Percentiles rank a stretch among this genome's conserved stretches.
These are phyloP conservation scores for Macroglossus sobrinus DNA, from an alignment of 2,113 vertebrate genomes.

Conservation along the genomic window DNA sequence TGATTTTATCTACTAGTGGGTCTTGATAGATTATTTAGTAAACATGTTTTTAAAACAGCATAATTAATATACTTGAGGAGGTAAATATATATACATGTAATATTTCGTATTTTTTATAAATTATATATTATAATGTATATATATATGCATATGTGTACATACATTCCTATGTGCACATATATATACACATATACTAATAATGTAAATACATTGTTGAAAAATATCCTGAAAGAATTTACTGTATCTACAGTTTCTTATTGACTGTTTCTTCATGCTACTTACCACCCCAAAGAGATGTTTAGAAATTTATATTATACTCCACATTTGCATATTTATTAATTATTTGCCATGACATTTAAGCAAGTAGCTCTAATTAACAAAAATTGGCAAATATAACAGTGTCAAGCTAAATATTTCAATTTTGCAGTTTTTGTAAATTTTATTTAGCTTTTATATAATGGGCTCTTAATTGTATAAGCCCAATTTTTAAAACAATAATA, in stretches of 20 bases:
- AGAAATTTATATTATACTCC: background rate
- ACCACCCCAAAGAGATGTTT: background rate
- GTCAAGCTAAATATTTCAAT: background rate
- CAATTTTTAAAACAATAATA: slow-evolving; percentile 21
- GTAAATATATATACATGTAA: background rate
- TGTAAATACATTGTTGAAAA: background rate
- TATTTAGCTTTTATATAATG: background rate
- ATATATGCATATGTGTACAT: background rate
- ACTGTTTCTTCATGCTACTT: slow-evolving; percentile 1
- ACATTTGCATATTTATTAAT: background rate
- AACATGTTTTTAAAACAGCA: background rate
- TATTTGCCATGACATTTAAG: background rate
- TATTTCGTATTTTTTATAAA: background rate
- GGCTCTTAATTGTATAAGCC: background rate
- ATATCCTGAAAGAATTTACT: background rate
- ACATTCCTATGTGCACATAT: background rate
- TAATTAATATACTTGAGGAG: background rate
- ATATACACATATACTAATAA: background rate
- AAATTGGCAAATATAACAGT: background rate
- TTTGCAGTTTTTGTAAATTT: slow-evolving; percentile 18
- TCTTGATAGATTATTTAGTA: background rate
- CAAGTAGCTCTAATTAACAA: slow-evolving; percentile 46
- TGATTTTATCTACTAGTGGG: background rate
- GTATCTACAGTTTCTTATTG: background rate
- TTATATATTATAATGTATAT: background rate